Evolutionary conservation across 2,113 vertebrate genomes (phyloP), one percentile per base, ranked within the genome.

Genomic region (Cavia aperea): DNA sequence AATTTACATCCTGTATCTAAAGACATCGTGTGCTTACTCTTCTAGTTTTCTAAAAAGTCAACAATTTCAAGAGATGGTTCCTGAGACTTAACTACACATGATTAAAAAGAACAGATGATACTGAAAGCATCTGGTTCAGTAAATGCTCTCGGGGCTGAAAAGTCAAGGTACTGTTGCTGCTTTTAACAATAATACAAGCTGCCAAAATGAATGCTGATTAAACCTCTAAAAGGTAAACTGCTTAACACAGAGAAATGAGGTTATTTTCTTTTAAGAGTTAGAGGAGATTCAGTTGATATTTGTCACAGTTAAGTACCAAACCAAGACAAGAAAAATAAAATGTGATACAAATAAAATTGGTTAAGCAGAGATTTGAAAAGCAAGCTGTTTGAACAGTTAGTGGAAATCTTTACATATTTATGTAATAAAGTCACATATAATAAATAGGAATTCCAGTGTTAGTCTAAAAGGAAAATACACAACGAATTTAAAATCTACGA

Each of bases 211-310:
- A 86, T 56, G 33, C 63, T 90, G 56, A 87, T 56, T 92, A 54
- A 81, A 92, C 88, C 87, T 93, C 58, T 95, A 72, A 90, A 93
- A 93, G 84, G 85, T 92, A 92, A 95, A 91, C 29, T 68, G 85
- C 88, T 94, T 96, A 96, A 93, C n/a, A 72, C 58, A 58, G 89
- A 96, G 49, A 43, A 95, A 95, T 85, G 36, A 93, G 58, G 23
- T 65, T 54, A 81, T 95, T 51, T 58, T 93, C 96, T 95, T 96
- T 95, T 93, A 95, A 83, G 60, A 65, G 77, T 92, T 75, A 15
- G 77, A 94, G 93, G 79, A 95, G 90, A 97, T 96, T 96, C 91
- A 86, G 95, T 92, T 96, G 93, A 97, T 97, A 97, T 95, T 96
- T 95, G 97, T 94, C 95, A 97, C 95, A 96, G 93, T 88, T 85